Evolutionary conservation across 2,888 invertebrate genomes (phyloP), one percentile per base, ranked within the genome.

Genomic region (Nomada ferruginata): DNA sequence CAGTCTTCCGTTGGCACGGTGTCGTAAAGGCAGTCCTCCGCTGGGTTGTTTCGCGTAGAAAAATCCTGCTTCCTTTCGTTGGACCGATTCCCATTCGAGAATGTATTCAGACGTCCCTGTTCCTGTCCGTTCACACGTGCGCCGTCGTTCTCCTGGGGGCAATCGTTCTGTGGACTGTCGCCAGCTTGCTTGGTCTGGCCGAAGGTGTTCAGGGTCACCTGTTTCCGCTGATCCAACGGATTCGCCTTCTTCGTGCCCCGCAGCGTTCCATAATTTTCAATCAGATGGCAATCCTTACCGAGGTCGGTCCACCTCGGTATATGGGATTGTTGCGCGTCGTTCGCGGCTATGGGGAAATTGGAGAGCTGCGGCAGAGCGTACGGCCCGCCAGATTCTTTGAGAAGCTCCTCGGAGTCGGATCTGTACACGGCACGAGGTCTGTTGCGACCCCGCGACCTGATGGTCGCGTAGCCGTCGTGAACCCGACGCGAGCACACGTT

Each of bases 391-490:
- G 89, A 73, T n/a, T 92, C 91, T 64, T 92, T 91, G 13, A 92
- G 79, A 13, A 91, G 74, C 68, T 92, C 92, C 66, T 92, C 91
- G 2, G 92, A 92, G 75, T 92, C 92, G 11, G 92, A 92, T 74
- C 91, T 86, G 79, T 92, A 93, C n/a, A 93, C 85, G 11, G 92
- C 90, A 26, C 92, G 89, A 0, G 92, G 91, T 65, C 92, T 84
- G 75, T 82, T 91, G 4, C 94, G 94, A 36, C 94, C 94, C 42
- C 95, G 96, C 18, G 96, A 95, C 79, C 97, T 95, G 88, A 98
- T 97, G n/a, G 97, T 98, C 70, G 97, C 97, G 94, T 97, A 98
- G 75, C 97, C 97, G 94, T 98, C 97, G 94, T 97, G 96, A 70
- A 97, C 96, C 78, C 96, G 96, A 72, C 92, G 90, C 73, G 91